Evolutionary conservation across 2,797 vertebrate genomes (phyloP), one percentile per base, ranked within the genome.

Genomic region (Helarctos malayanus): DNA sequence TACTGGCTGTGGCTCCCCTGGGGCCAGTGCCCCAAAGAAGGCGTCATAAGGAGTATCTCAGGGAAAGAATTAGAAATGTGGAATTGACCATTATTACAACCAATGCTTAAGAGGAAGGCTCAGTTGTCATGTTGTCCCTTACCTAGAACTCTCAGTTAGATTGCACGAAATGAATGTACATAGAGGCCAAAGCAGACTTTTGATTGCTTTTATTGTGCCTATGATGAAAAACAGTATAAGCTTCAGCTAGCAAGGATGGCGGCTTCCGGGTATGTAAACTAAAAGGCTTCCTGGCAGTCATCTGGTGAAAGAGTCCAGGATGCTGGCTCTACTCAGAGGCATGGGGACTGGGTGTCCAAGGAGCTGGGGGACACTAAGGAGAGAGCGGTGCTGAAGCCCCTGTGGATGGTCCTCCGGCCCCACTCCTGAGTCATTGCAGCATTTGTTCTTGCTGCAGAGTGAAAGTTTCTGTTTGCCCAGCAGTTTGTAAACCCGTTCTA

Each of bases 271-370:
- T 19, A 0, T 52, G 27, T 41, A 45, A 49, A 68, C 35, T 10
- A 18, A 49, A 82, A 87, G 21, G 13, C 1, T 59, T 79, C n/a
- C 18, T 63, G 49, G 47, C 9, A 0, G 2, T 7, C 25, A 8
- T 52, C 21, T 82, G 9, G 1, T 47, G 52, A 45, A 23, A 93
- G 19, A 45, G 5, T 19, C 9, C 18, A 6, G 14, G 61, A 3
- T 2, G 0, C 47, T 35, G 5, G 52, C 14, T 23, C 1, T 4
- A 38, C 7, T 9, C 35, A 32, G 63, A 25, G 45, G 12, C 2
- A 0, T 11, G 32, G 7, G 10, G n/a, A 3, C 12, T 15, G 15
- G 16, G 8, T 18, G 35, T 21, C 23, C 38, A 13, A 82, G 21
- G 13, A 29, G 45, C 19, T 19, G 25, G 2, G 8, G 9, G 47